Percentiles rank a stretch among this genome's conserved stretches.
Evolutionary conservation across 2,797 vertebrate species (phyloP).

Genomic region (Etheostoma perlongum): DNA sequence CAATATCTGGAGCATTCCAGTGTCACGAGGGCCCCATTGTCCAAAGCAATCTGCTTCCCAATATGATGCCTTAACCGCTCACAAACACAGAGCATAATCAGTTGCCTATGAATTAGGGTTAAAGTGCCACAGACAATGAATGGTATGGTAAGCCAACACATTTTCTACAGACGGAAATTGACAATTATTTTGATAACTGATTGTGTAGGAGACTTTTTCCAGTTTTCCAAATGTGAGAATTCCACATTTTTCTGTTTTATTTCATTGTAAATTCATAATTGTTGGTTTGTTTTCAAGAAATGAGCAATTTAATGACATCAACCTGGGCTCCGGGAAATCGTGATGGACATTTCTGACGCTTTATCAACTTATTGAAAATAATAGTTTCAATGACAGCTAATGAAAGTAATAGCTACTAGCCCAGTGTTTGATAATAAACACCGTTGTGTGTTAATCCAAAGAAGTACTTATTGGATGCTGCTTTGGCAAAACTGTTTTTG

Average conservation of each 20-base stretch:
- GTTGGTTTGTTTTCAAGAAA: background rate
- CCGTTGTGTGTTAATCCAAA: background rate
- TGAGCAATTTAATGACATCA: background rate
- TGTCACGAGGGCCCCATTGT: constrained; percentile 61
- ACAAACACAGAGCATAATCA: constrained; percentile 22
- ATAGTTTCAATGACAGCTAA: background rate
- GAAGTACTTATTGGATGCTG: background rate
- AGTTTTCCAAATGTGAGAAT: background rate
- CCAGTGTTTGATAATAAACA: background rate
- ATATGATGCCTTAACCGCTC: constrained; percentile 66
- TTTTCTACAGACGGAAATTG: background rate
- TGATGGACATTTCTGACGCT: background rate
- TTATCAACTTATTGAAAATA: background rate
- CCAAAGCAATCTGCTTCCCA: constrained; percentile 67
- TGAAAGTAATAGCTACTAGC: background rate
- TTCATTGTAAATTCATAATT: background rate
- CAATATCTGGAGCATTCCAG: constrained; percentile 70
- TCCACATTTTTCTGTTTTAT: background rate
- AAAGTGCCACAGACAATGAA: constrained; percentile 39
- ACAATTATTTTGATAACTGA: background rate
- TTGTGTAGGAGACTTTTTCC: background rate
- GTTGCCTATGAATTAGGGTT: constrained; percentile 23
- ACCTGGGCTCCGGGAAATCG: background rate
- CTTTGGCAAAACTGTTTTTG: constrained; percentile 1
- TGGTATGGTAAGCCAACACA: constrained; percentile 39